Base-by-base conservation (phyloP, 2,797 vertebrate genomes). In the Falco concolor region DNA sequence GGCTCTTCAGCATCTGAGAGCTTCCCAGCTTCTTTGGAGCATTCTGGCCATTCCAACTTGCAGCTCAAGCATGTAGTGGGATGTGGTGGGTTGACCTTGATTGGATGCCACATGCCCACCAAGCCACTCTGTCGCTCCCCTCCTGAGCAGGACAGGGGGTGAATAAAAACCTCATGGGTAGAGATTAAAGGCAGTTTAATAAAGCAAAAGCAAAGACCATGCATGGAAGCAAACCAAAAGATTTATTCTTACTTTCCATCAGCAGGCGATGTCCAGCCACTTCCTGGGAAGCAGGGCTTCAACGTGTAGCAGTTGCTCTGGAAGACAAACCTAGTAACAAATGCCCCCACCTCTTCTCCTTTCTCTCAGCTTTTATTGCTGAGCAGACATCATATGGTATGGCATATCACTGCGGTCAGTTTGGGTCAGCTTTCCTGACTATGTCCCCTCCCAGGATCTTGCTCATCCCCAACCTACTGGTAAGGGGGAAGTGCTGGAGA, bases 231-330 rank as follows among this genome's bases (percentile, higher is more conserved):
- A 91, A 83, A 72, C 54, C 84, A 72, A 82, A 77, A 77, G 72
- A 87, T 92, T 77, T 77, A 83, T 87, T 83, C 53, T 83, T 27
- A 17, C 78, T 87, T 92, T 78, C 90, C 78, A 87, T 87, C 84
- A 87, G 72, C 78, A 77, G 72, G 76, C 64, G 22, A 83, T 78
- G 78, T 67, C 40, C 72, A 49, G 72, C 32, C 53, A 24, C 59
- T 87, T 92, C 84, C 84, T 81, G 73, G 90, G 72, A 77, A 83
- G 59, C 28, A n/a, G 56, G 36, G 42, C 27, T 80, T 54, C 75
- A 63, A 38, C 27, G 30, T 6, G 0, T 6, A 21, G 52, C 6
- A 59, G 32, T 73, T 44, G 53, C 59, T 87, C 73, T n/a, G 42
- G 79, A 92, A 87, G 63, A 32, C 73, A 30, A 30, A 36, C 16